phyloP scores from a whole-genome alignment of 23 tunicate genomes.

The Botrylloides violaceus region DNA sequence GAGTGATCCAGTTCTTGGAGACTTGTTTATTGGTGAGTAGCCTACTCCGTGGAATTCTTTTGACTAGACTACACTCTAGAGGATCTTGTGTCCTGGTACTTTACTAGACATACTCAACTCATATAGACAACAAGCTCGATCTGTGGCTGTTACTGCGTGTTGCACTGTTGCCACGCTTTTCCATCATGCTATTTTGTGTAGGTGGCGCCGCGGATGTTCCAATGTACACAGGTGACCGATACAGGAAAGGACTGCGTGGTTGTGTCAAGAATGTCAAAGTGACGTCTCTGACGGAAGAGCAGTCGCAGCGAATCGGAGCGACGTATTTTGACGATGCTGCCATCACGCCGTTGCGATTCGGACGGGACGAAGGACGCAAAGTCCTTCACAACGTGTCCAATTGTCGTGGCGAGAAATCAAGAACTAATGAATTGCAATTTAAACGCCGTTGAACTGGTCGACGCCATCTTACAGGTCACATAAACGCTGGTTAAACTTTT shows the following conservation, averaged over 20 bases:
- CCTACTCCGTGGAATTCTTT: no score
- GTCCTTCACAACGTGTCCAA: neutral
- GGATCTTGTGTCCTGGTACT: no score
- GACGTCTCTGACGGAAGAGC: slow-evolving; percentile 28
- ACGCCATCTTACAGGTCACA: no score
- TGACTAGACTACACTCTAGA: no score
- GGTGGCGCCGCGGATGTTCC: slow-evolving; percentile 82
- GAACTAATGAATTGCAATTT: slow-evolving; percentile 3
- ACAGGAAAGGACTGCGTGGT: slow-evolving; percentile 58
- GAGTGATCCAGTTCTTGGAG: slow-evolving; percentile 39
- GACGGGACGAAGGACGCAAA: slow-evolving; percentile 23
- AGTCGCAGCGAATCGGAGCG: slow-evolving; percentile 43
- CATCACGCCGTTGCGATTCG: slow-evolving; percentile 42
- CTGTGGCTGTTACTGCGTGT: no score
- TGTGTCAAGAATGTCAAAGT: slow-evolving; percentile 47
- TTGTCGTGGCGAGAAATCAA: slow-evolving; percentile 12
- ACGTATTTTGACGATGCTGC: slow-evolving; percentile 42
- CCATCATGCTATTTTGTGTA: neutral
- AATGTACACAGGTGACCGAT: slow-evolving; percentile 60
- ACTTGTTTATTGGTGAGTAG: slow-evolving; percentile 62
- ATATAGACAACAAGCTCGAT: no score
- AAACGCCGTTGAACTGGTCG: no score
- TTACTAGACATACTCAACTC: no score
- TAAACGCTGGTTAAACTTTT: no score
- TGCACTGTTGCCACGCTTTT: neutral